Evolutionary conservation across 2,113 vertebrate genomes (phyloP).

Genomic region (Epinephelus fuscoguttatus): DNA sequence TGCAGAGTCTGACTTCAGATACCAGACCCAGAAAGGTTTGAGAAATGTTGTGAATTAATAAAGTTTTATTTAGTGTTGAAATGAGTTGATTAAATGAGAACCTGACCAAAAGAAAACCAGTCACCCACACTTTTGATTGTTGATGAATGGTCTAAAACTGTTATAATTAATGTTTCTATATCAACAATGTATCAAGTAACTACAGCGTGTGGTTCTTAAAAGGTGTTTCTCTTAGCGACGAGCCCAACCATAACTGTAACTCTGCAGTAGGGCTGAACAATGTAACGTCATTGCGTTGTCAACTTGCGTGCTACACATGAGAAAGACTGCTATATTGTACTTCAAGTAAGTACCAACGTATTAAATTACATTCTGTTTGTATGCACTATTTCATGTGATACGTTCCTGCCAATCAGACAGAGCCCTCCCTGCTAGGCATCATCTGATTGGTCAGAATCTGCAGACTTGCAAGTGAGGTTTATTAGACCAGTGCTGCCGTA

Average conservation of each 20-base stretch:
- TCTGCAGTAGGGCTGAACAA: background rate
- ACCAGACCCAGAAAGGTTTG: background rate
- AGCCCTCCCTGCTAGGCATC: too few relatives aligned
- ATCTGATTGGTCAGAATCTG: too few relatives aligned
- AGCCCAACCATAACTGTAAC: background rate
- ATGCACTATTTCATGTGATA: too few relatives aligned
- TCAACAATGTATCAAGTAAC: background rate
- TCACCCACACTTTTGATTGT: background rate
- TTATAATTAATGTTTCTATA: background rate
- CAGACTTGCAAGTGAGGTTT: too few relatives aligned
- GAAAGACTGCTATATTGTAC: too few relatives aligned
- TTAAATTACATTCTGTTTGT: too few relatives aligned
- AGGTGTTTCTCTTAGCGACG: background rate
- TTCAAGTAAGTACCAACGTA: too few relatives aligned
- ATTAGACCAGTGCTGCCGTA: too few relatives aligned
- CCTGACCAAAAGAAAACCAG: background rate
- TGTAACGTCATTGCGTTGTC: too few relatives aligned
- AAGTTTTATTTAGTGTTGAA: background rate
- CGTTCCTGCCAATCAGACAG: too few relatives aligned
- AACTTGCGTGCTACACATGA: too few relatives aligned
- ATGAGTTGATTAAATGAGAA: background rate
- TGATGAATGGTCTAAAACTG: background rate
- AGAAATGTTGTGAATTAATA: background rate
- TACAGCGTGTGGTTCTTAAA: background rate
- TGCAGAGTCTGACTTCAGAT: conserved; percentile 8